Base-by-base conservation (phyloP, 2,113 vertebrate genomes). In the Motacilla tschutschensis region DNA sequence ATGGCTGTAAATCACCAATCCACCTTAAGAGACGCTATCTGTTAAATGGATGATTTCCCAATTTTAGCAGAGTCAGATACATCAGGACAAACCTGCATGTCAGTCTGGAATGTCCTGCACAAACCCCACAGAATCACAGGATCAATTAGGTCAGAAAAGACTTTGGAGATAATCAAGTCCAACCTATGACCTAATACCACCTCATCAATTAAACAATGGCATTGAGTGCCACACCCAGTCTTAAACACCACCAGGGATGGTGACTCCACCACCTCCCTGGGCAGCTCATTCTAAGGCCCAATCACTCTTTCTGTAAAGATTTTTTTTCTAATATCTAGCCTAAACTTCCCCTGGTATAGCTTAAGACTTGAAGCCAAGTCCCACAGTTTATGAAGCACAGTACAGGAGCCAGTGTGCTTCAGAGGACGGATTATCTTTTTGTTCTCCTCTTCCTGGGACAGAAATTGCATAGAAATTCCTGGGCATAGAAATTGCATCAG, bases 161-260 rank as follows among this genome's bases (percentile, higher is more conserved):
- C 16, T 48, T 35, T 7, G 8, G 46, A 43, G 25, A 20, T 31
- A 40, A 19, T 50, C 5, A 59, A 17, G 14, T 26, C 14, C 31
- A 69, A 3, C 15, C n/a, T 31, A 10, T 59, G 31, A 31, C 13
- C 31, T 14, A 43, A 50, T 13, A 69, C 10, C 26, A 51, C 26
- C 7, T 60, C 12, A 17, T 38, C n/a, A 53, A 26, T 17, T 31
- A 53, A 69, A 44, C 11, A 21, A 21, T 6, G n/a, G 12, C 38
- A 44, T 3, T 26, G 17, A 60, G 14, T n/a, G 26, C 20, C n/a
- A 51, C 1, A 6, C 26, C n/a, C 55, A 44, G 14, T 31, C n/a
- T 44, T 36, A 44, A 69, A 26, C 14, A 20, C 5, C n/a, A 21
- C 7, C 38, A 21, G n/a, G 14, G 21, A 60, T 0, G 0, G 8